Evolutionary conservation across 2,113 vertebrate genomes (phyloP).

Genomic region (Patagioenas fasciata): DNA sequence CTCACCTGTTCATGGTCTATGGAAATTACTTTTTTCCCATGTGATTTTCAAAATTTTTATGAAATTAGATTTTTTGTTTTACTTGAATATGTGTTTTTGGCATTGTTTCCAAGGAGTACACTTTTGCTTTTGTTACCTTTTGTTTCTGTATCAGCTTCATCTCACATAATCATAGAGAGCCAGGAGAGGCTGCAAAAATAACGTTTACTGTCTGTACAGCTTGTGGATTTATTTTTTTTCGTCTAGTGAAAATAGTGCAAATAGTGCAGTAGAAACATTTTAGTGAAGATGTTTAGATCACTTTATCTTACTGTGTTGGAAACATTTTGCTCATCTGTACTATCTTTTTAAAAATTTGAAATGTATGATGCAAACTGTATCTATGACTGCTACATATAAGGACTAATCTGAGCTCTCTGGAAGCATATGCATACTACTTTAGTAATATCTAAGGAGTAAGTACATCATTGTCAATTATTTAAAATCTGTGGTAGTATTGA

Average conservation of each 20-base stretch:
- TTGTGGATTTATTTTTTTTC: neutral
- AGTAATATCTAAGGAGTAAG: neutral
- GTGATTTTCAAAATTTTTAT: neutral
- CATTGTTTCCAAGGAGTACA: neutral
- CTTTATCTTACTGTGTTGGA: neutral
- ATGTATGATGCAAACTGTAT: rapidly evolving
- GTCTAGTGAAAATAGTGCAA: neutral
- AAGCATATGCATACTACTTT: neutral
- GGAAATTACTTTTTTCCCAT: rapidly evolving
- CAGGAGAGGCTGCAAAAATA: neutral
- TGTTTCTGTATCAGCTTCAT: neutral
- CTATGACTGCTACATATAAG: neutral
- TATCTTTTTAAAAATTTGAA: neutral
- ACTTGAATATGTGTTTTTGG: neutral
- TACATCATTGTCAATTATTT: neutral
- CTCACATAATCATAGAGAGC: neutral
- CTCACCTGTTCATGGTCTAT: neutral
- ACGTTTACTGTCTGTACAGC: neutral
- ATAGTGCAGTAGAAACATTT: neutral
- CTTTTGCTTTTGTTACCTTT: neutral
- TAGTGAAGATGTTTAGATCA: neutral
- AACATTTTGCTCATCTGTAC: neutral
- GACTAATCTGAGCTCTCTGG: neutral
- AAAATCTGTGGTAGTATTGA: neutral
- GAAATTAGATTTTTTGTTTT: neutral